A percentile compares a stretch with the other conserved stretches of the same genome.
phyloP scores from a whole-genome alignment of 1,140 invertebrate species.

The Neodiprion lecontei region DNA sequence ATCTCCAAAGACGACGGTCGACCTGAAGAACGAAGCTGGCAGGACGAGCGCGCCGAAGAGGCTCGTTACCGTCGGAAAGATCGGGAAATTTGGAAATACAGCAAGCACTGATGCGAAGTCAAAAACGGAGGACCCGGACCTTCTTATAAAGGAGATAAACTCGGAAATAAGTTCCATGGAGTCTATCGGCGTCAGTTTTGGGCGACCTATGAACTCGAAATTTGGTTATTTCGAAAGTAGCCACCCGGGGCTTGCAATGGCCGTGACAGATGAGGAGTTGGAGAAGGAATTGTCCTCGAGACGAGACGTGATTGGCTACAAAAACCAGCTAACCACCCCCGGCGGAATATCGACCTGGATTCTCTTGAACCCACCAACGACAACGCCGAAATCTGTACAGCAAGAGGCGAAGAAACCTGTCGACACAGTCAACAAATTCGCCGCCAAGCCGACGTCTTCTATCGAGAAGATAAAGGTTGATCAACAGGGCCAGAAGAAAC shows the following conservation, averaged over 20 bases:
- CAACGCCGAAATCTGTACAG: conserved; percentile 48
- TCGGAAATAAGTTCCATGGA: conserved; percentile 28
- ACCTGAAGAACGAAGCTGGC: conserved; percentile 6
- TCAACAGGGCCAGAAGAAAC: conserved; percentile 30
- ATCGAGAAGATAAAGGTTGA: conserved; percentile 35
- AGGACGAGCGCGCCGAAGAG: not conserved
- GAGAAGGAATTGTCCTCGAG: conserved; percentile 49
- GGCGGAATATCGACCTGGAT: conserved; percentile 79
- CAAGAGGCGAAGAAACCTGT: conserved; percentile 20
- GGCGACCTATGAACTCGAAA: conserved; percentile 56
- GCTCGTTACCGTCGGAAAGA: not conserved
- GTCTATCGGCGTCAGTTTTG: conserved; percentile 35
- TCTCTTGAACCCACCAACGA: conserved; percentile 68
- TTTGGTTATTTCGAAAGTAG: conserved; percentile 55
- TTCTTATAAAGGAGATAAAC: conserved; percentile 25
- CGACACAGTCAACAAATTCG: conserved; percentile 17
- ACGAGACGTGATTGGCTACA: conserved; percentile 41
- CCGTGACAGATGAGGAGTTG: conserved; percentile 57
- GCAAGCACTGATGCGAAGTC: not conserved
- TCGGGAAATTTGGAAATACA: not conserved
- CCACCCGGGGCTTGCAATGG: conserved; percentile 59
- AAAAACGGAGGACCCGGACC: not conserved
- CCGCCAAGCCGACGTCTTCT: conserved; percentile 25
- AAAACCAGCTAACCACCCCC: conserved; percentile 66
- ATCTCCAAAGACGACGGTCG: not conserved